phyloP scores from a whole-genome alignment of 2,888 invertebrate genomes.

The Acleris laterana region DNA sequence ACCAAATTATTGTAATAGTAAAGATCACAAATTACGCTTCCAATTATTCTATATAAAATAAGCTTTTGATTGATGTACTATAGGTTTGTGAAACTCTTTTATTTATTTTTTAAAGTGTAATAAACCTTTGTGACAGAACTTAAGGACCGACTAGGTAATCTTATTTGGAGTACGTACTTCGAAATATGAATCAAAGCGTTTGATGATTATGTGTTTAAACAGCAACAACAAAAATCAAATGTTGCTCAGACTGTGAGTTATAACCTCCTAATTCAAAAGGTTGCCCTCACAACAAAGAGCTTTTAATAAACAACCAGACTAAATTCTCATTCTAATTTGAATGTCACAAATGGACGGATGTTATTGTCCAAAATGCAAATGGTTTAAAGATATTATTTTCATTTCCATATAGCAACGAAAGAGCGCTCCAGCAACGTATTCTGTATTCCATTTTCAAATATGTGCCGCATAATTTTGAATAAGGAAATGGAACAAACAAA shows the following conservation, averaged over 20 bases:
- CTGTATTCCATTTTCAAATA: constrained; percentile 64
- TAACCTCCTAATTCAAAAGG: constrained; percentile 5
- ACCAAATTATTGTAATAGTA: too few species aligned
- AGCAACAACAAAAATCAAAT: neutral
- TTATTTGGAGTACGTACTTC: too few species aligned
- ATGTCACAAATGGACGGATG: constrained; percentile 37
- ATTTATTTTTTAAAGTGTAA: too few species aligned
- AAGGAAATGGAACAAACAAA: constrained; percentile 68
- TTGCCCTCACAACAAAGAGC: constrained; percentile 30
- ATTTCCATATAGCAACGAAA: constrained; percentile 58
- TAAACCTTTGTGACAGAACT: too few species aligned
- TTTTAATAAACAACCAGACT: constrained; percentile 35
- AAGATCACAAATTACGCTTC: too few species aligned
- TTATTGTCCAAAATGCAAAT: constrained; percentile 54
- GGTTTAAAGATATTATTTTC: constrained; percentile 54
- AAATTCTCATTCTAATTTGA: constrained; percentile 38
- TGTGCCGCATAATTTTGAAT: constrained; percentile 70
- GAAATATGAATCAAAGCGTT: neutral
- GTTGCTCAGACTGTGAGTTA: neutral
- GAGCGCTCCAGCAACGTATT: constrained; percentile 52
- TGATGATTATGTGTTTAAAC: neutral
- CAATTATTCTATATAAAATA: too few species aligned
- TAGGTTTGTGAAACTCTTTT: too few species aligned
- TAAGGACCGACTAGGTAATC: too few species aligned
- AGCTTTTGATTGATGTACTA: too few species aligned